These are phyloP conservation scores for Antedon mediterranea DNA, from an alignment of 53 echinoderm and acorn worm genomes.

Conservation along the genomic window DNA sequence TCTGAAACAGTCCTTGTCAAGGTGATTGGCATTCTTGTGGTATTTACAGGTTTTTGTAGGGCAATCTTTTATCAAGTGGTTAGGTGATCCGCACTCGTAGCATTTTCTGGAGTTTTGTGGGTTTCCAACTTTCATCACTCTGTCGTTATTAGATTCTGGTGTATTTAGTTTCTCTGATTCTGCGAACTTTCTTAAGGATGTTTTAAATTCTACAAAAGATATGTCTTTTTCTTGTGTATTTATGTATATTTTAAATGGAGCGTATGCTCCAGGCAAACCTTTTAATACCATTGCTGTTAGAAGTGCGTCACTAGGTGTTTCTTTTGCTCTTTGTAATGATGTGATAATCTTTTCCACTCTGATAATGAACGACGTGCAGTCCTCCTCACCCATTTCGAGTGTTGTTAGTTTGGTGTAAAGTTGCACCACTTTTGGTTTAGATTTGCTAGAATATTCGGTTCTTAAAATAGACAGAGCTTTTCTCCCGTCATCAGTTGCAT, in stretches of 20 bases:
- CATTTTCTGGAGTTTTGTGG: background rate
- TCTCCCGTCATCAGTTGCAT: background rate
- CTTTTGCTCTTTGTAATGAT: background rate
- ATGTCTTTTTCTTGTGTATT: background rate
- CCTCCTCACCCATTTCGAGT: background rate
- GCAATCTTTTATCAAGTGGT: too few species aligned
- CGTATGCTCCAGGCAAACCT: background rate
- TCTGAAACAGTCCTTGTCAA: too few species aligned
- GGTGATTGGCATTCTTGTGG: too few species aligned
- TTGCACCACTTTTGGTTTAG: background rate
- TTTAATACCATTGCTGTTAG: conserved; percentile 6
- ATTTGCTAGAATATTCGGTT: background rate
- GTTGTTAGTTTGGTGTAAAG: conserved; percentile 6
- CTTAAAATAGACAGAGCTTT: conserved; percentile 1
- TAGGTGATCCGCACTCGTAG: background rate
- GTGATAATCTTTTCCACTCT: background rate
- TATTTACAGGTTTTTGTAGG: too few species aligned
- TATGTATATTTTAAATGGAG: background rate
- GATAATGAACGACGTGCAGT: background rate
- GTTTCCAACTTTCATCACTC: background rate
- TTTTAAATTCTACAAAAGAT: background rate
- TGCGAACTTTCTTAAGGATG: background rate
- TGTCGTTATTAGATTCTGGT: background rate
- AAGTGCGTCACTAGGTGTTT: background rate
- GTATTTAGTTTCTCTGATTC: background rate